Evolutionary conservation across 2,113 vertebrate species (phyloP).

Genomic region (Zootoca vivipara): DNA sequence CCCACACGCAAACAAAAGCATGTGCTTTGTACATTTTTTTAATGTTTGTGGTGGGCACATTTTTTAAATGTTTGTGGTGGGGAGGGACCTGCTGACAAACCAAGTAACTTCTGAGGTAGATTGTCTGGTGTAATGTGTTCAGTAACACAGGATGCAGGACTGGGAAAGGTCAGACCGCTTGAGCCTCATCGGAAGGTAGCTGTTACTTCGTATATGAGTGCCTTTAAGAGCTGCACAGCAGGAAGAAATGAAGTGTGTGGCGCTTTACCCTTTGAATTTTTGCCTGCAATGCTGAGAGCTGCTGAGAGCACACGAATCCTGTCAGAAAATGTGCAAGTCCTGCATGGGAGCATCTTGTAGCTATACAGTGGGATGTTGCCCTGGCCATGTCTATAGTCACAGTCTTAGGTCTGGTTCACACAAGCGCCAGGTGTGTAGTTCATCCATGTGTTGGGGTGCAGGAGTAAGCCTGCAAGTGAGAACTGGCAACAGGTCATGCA

Average conservation of each 20-base stretch:
- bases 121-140: background rate
- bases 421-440: background rate
- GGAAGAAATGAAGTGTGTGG: background rate
- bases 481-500: background rate
- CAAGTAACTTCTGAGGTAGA: background rate
- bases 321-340: background rate
- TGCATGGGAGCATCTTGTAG: background rate
- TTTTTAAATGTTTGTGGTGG: background rate
- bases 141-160: background rate
- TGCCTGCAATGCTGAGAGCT: no score
- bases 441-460: no score
- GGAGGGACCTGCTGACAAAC: background rate
- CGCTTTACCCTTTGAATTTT: background rate
- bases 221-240: background rate
- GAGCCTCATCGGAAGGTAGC: background rate
- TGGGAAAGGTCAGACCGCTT: background rate
- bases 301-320: background rate
- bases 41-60: background rate
- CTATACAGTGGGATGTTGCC: background rate
- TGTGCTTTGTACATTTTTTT: background rate
- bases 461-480: background rate
- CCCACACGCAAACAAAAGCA: background rate
- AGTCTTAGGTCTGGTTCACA: background rate
- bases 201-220: background rate
- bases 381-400: background rate